Conservation (phyloP, 2,113 vertebrate genomes). For the Telmatochromis brichardi region DNA sequence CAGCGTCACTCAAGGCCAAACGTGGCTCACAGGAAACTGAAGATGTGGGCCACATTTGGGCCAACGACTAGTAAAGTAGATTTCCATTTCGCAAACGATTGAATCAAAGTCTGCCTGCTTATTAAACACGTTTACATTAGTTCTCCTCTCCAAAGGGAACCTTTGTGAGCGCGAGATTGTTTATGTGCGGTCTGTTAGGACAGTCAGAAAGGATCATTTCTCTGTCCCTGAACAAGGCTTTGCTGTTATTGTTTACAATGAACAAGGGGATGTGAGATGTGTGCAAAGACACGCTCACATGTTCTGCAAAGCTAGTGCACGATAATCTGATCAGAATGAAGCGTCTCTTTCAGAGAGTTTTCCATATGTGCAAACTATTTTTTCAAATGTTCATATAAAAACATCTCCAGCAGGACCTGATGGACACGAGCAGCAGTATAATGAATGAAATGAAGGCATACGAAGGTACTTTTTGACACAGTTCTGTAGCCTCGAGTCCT, state of each 20-base stretch:
- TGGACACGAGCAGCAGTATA: background rate
- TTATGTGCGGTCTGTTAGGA: constrained; percentile 5
- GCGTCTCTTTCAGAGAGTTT: background rate
- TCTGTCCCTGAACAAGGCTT: constrained; percentile 44
- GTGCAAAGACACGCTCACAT: constrained; percentile 27
- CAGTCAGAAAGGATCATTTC: constrained; percentile 5
- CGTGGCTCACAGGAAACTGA: background rate
- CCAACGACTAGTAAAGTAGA: background rate
- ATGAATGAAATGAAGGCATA: background rate
- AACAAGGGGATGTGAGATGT: constrained; percentile 35
- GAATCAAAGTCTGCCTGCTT: background rate
- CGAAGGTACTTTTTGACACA: background rate
- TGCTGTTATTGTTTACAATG: constrained; percentile 60
- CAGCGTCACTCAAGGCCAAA: background rate
- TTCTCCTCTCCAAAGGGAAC: background rate
- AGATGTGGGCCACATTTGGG: background rate
- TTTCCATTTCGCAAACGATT: rapidly evolving
- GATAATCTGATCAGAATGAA: background rate
- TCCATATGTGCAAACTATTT: background rate
- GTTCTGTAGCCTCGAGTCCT: background rate
- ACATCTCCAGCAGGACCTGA: background rate
- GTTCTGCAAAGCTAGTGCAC: constrained; percentile 19
- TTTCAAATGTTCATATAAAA: background rate
- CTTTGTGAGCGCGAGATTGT: background rate
- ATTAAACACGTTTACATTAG: background rate